Evolutionary conservation across 1,140 invertebrate species (phyloP).

Genomic region (Ridgeia piscesae): DNA sequence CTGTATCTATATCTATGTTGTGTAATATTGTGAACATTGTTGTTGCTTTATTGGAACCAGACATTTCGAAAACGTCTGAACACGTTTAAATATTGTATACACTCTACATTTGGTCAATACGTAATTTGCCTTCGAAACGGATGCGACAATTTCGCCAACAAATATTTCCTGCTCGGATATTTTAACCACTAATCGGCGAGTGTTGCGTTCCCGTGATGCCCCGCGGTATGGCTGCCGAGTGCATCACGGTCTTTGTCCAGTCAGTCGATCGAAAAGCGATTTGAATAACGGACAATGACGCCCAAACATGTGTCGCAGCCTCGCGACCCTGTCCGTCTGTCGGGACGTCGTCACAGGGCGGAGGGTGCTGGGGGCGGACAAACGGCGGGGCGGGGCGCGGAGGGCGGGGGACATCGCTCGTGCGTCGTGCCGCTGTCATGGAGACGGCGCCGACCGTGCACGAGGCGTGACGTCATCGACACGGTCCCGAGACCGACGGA

Average conservation of each 20-base stretch:
- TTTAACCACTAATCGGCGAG: not conserved
- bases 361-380: not conserved
- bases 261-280: constrained; percentile 4
- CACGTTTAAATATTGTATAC: not conserved
- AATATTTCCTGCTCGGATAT: not conserved
- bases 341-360: not conserved
- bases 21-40: too few species aligned
- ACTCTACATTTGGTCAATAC: not conserved
- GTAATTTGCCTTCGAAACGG: not conserved
- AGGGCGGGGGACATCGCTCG: not conserved
- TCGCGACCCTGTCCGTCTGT: not conserved
- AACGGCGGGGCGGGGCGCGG: not conserved
- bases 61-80: too few species aligned
- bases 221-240: not conserved
- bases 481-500: too few species aligned
- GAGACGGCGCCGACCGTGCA: not conserved
- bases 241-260: not conserved
- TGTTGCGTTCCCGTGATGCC: not conserved
- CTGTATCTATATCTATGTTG: too few species aligned
- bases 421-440: not conserved
- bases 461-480: not conserved
- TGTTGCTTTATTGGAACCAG: too few species aligned
- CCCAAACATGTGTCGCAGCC: not conserved
- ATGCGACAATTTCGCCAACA: not conserved
- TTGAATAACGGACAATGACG: not conserved